phyloP scores from a whole-genome alignment of 2,888 invertebrate genomes.

The Sinhomidia bicolor region DNA sequence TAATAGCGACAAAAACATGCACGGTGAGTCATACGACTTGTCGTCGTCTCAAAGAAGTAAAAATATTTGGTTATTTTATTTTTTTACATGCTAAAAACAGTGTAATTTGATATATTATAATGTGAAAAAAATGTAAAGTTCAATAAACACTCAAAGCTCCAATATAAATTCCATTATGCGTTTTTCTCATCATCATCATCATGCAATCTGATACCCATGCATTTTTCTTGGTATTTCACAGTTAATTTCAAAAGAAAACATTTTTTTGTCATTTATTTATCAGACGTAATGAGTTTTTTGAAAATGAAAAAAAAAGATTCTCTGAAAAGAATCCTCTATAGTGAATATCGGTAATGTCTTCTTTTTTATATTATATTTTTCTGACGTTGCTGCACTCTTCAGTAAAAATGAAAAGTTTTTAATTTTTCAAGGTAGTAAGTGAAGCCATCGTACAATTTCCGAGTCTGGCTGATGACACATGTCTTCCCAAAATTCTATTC shows the following conservation, averaged over 20 bases:
- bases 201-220: neutral
- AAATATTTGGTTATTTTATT: neutral
- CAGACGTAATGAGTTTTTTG: neutral
- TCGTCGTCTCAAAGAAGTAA: neutral
- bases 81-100: too few relatives aligned
- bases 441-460: slow-evolving; percentile 78
- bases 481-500: slow-evolving; percentile 79
- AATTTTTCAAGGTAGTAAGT: slow-evolving; percentile 68
- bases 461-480: slow-evolving; percentile 79
- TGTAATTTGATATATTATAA: neutral
- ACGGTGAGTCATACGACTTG: neutral
- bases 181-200: neutral
- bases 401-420: neutral
- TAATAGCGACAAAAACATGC: neutral
- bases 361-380: neutral
- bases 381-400: neutral
- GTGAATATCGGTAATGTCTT: neutral
- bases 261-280: neutral
- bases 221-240: neutral
- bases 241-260: neutral
- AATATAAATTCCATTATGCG: neutral
- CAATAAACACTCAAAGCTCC: neutral
- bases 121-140: slow-evolving; percentile 11
- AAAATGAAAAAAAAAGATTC: neutral
- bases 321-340: neutral